Conservation (phyloP, 1,140 invertebrate genomes). For the Gonatopus flavifemur region DNA sequence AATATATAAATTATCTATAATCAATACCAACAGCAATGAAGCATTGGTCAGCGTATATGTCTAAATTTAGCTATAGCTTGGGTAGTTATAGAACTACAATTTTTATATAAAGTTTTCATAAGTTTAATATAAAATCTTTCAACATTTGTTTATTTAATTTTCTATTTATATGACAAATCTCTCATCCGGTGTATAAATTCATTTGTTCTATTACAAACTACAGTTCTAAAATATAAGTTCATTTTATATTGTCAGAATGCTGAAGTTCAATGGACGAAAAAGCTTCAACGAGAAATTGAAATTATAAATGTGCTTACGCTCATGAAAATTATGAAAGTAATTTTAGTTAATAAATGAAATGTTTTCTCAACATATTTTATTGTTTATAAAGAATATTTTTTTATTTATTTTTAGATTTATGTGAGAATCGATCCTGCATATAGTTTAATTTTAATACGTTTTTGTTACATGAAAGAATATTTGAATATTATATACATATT, state of each 20-base stretch:
- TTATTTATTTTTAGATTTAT: not conserved
- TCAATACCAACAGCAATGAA: constrained; percentile 46
- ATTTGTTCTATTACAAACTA: constrained; percentile 6
- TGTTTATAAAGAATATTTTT: not conserved
- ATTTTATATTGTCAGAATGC: not conserved
- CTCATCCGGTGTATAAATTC: no score
- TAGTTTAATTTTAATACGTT: no score
- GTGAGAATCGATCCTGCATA: no score
- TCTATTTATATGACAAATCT: no score
- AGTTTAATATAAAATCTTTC: no score
- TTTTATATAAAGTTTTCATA: constrained; percentile 35
- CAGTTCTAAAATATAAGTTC: not conserved
- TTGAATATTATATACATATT: not conserved
- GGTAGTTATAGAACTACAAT: constrained; percentile 49
- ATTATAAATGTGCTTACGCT: constrained; percentile 12
- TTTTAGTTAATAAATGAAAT: constrained; percentile 10
- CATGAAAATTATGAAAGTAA: constrained; percentile 11
- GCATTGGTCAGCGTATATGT: constrained; percentile 58
- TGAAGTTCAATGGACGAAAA: constrained; percentile 13
- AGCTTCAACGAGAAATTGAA: constrained; percentile 10
- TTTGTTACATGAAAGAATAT: not conserved
- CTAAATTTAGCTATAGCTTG: constrained; percentile 56
- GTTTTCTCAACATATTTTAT: not conserved
- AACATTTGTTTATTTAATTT: no score
- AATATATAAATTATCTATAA: constrained; percentile 49